phyloP scores from a whole-genome alignment of 2,888 invertebrate genomes.

The Drosophila fulvimacula region DNA sequence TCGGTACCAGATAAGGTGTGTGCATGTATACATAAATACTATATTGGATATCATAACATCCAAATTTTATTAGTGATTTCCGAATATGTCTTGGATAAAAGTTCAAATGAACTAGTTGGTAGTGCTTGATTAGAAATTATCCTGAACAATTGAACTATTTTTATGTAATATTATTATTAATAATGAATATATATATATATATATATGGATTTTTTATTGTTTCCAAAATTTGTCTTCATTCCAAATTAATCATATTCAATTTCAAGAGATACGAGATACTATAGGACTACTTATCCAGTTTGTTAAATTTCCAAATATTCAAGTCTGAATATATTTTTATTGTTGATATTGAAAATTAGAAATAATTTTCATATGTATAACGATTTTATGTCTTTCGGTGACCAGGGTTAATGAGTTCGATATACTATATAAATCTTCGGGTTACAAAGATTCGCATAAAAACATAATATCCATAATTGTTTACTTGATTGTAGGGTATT shows the following conservation, averaged over 20 bases:
- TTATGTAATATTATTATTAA: too few relatives aligned
- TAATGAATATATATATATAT: too few relatives aligned
- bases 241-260: background rate
- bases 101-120: background rate
- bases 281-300: too few relatives aligned
- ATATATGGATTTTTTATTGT: background rate
- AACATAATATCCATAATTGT: background rate
- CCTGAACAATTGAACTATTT: background rate
- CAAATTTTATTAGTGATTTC: too few relatives aligned
- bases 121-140: background rate
- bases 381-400: background rate
- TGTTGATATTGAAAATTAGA: too few relatives aligned
- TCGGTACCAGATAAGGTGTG: constrained; percentile 29
- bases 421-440: background rate
- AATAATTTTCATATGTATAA: background rate
- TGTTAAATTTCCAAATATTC: too few relatives aligned
- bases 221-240: background rate
- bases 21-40: background rate
- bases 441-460: background rate
- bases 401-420: background rate
- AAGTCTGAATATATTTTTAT: too few relatives aligned
- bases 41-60: background rate
- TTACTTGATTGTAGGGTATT: background rate
- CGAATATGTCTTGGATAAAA: too few relatives aligned
- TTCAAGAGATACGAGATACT: background rate